Percentiles rank a stretch among this genome's conserved stretches.
These are phyloP conservation scores for Hemitrygon akajei DNA, from an alignment of 2,797 vertebrate genomes.

Conservation along the genomic window DNA sequence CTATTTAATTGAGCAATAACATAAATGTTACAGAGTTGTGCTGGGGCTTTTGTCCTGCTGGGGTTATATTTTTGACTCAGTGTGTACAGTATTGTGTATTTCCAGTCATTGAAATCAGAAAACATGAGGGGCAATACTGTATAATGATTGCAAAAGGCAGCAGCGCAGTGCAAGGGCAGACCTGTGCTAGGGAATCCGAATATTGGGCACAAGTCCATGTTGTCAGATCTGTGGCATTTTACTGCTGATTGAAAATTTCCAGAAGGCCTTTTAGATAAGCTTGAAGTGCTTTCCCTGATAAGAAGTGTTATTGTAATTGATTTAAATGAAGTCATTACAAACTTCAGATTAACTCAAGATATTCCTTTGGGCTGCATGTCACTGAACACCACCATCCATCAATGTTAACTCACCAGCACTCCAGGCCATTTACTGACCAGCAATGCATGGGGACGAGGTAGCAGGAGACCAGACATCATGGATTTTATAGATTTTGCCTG, in stretches of 20 bases:
- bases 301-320: neutral
- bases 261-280: neutral
- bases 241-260: neutral
- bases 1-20: neutral
- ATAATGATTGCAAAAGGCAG: neutral
- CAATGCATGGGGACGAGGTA: neutral
- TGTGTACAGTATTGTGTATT: neutral
- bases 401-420: neutral
- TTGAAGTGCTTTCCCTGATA: neutral
- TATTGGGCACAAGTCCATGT: neutral
- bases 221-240: conserved; percentile 6
- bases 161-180: neutral
- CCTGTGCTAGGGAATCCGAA: neutral
- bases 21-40: neutral
- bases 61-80: neutral
- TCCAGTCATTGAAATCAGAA: neutral
- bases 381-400: neutral
- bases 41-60: neutral
- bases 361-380: neutral
- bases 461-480: too few species aligned
- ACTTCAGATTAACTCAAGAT: neutral
- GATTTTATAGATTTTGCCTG: too few species aligned
- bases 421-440: neutral
- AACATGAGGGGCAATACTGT: neutral
- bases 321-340: conserved; percentile 21